Evolutionary conservation across 2,888 invertebrate species (phyloP).

Genomic region (Plusia festucae): DNA sequence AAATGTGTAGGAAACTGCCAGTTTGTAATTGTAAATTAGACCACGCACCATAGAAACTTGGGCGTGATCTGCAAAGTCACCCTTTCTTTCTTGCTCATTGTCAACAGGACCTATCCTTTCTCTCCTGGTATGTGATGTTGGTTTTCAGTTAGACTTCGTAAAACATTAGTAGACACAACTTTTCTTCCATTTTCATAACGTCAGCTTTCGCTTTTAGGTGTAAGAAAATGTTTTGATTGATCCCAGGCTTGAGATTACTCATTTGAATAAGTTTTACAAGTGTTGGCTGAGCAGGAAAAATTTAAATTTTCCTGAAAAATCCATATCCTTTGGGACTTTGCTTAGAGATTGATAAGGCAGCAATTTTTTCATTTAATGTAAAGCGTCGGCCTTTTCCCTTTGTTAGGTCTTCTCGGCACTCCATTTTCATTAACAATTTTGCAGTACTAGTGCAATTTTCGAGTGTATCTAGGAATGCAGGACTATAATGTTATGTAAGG

Average conservation of each 20-base stretch:
- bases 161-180: slow-evolving; percentile 54
- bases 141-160: slow-evolving; percentile 54
- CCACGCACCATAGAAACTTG: slow-evolving; percentile 56
- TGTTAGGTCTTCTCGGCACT: slow-evolving; percentile 16
- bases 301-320: slow-evolving; percentile 26
- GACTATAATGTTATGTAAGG: not conserved
- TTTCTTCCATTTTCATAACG: slow-evolving; percentile 44
- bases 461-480: slow-evolving; percentile 10
- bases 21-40: too few species aligned
- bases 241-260: slow-evolving; percentile 39
- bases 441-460: slow-evolving; percentile 26
- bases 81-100: slow-evolving; percentile 22
- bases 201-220: slow-evolving; percentile 43
- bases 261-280: slow-evolving; percentile 26
- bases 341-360: too few species aligned
- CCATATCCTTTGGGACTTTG: too few species aligned
- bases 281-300: slow-evolving; percentile 43
- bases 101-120: slow-evolving; percentile 38
- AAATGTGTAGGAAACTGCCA: slow-evolving; percentile 38
- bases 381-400: slow-evolving; percentile 43
- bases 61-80: slow-evolving; percentile 54
- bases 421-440: slow-evolving; percentile 21
- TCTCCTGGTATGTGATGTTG: slow-evolving; percentile 51
- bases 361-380: slow-evolving; percentile 45
- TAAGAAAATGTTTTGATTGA: slow-evolving; percentile 51